These are phyloP conservation scores for Volucella inflata DNA, from an alignment of 2,888 invertebrate species.

Conservation along the genomic window DNA sequence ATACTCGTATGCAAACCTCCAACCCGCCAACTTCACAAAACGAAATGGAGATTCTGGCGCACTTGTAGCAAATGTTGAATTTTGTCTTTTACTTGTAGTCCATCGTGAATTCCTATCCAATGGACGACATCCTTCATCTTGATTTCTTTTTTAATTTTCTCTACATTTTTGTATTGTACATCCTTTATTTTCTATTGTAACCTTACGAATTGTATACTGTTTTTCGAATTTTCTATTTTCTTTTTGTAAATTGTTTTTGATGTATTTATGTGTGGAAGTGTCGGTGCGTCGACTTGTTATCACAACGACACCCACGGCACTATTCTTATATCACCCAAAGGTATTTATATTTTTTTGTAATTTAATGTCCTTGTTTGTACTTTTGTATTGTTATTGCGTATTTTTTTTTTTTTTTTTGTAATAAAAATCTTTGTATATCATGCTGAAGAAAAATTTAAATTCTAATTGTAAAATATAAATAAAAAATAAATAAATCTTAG, in stretches of 20 bases:
- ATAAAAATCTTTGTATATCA: constrained; percentile 29
- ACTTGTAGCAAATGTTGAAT: constrained; percentile 80
- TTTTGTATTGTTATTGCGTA: constrained; percentile 35
- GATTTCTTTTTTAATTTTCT: constrained; percentile 2
- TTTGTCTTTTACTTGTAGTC: constrained; percentile 46
- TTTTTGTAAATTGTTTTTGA: constrained; percentile 35
- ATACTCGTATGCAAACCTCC: constrained; percentile 45
- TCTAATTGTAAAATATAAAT: constrained; percentile 37
- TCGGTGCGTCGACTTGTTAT: constrained; percentile 22
- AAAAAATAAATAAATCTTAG: constrained; percentile 43
- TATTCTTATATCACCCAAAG: constrained; percentile 64
- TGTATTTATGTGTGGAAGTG: constrained; percentile 29
- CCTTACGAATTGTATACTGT: neutral
- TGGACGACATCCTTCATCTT: constrained; percentile 8
- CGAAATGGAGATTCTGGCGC: constrained; percentile 83
- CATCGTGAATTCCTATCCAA: constrained; percentile 26
- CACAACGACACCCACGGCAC: constrained; percentile 26
- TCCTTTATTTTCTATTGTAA: neutral
- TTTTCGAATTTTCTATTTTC: constrained; percentile 14
- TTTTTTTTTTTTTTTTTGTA: neutral
- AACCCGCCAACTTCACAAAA: constrained; percentile 78
- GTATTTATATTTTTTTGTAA: constrained; percentile 66
- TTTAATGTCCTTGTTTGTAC: constrained; percentile 41
- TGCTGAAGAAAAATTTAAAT: constrained; percentile 36
- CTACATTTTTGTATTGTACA: neutral